Evolutionary conservation across 2,113 vertebrate species (phyloP), one percentile per base, ranked within the genome.

Genomic region (Ciconia maguari): DNA sequence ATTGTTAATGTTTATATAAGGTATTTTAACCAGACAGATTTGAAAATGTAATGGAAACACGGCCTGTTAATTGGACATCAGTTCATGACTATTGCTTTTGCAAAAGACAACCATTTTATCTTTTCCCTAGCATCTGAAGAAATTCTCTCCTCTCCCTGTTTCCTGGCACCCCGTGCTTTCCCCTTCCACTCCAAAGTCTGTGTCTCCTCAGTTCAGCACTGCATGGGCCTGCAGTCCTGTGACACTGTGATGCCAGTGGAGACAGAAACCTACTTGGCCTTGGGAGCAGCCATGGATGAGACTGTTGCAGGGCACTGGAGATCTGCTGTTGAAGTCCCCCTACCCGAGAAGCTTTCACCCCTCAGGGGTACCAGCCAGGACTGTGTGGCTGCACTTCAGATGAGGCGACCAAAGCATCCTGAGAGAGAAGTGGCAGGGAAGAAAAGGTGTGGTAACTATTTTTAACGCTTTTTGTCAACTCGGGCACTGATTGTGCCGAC

Each of bases 401-500:
- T 3, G 30, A 62, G 20, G 26, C 1, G 1, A 38, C 32, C 29
- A 5, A 51, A 19, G 16, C 48, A 38, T 20, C n/a, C 74, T 1
- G 15, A 48, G 14, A 27, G 44, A 24, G 38, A 61, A 48, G 13
- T 1, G 13, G 16, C 4, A 19, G 21, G 46, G 13, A 42, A 36
- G 15, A 46, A 84, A 27, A 80, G 6, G 18, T 16, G 52, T 0
- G 6, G 1, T 10, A 48, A 46, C 27, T 6, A 1, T 4, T 75
- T 46, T 34, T 10, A 61, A 66, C 11, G 3, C 13, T 7, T 51
- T 76, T 30, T 13, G 38, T 24, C 83, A 32, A 1, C 19, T 2
- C 9, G 32, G 5, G 16, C 65, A 38, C n/a, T 0, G 13, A 11
- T 2, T 3, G 5, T 6, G 1, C 11, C 1, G 9, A 16, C 7